A percentile compares a stretch with the other conserved stretches of the same genome.
These are phyloP conservation scores for Neocrepidodera transversa DNA, from an alignment of 2,888 invertebrate genomes.

Conservation along the genomic window DNA sequence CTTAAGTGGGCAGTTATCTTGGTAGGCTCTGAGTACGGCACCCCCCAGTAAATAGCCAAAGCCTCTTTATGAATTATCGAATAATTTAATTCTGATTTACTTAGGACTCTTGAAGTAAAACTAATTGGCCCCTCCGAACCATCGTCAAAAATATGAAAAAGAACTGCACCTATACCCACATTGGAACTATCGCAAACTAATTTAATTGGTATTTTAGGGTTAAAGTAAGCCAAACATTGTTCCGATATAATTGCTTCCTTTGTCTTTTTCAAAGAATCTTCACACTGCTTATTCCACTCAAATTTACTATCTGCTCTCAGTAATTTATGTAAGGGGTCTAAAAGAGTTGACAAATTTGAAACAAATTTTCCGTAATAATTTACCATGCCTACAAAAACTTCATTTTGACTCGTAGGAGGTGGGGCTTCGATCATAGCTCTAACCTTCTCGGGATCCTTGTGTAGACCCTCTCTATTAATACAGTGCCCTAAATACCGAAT, in stretches of 20 bases:
- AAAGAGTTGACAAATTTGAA: constrained; percentile 15
- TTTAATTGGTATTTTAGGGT: constrained; percentile 18
- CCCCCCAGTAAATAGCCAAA: constrained; percentile 17
- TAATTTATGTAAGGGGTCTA: constrained; percentile 22
- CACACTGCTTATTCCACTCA: too few species aligned
- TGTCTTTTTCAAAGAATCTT: too few species aligned
- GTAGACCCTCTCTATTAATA: constrained; percentile 15
- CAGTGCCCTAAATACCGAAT: constrained; percentile 27
- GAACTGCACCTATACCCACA: constrained; percentile 15
- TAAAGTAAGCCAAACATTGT: constrained; percentile 12
- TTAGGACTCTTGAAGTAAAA: constrained; percentile 20
- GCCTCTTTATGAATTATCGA: constrained; percentile 10
- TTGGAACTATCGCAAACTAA: constrained; percentile 23
- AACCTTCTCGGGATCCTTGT: constrained; percentile 19
- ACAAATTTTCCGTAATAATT: too few species aligned
- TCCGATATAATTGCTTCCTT: too few species aligned
- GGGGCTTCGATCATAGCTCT: constrained; percentile 17
- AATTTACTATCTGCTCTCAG: too few species aligned
- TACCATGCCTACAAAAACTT: constrained; percentile 18
- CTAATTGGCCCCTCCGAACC: constrained; percentile 10
- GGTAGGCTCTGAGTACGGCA: too few species aligned
- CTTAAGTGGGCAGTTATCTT: too few species aligned
- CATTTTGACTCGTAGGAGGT: constrained; percentile 13
- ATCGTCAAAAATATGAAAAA: too few species aligned
- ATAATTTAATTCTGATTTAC: constrained; percentile 17